Evolutionary conservation across 2,113 vertebrate genomes (phyloP), one percentile per base, ranked within the genome.

Genomic region (Dendrocopos noguchii): DNA sequence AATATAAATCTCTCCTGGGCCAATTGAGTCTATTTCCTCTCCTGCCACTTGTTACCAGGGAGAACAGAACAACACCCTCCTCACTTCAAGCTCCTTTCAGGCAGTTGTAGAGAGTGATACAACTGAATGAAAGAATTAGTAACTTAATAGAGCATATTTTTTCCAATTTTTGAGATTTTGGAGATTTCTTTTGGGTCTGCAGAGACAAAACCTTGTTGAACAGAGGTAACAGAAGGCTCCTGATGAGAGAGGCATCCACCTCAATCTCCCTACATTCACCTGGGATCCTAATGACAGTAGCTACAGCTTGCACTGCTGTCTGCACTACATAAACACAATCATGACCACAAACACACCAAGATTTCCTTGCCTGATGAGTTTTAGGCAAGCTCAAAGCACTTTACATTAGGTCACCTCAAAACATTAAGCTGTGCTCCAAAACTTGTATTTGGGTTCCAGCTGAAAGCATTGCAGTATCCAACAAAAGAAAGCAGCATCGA

Each of bases 311-410:
- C 42, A 10, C 17, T 18, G 47, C 25, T 77, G 34, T 25, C 57
- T 64, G 28, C 47, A 70, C 67, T 27, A 25, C 6, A 16, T 1
- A 33, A 66, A 53, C 59, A 18, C 2, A 1, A 1, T 2, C 29
- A 10, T 0, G 0, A 8, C 50, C 52, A 57, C 64, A 71, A 42
- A 80, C 0, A 2, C 4, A 53, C 4, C 60, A 63, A 65, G 16
- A 24, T 53, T 46, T 73, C 82, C 19, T 42, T 42, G 50, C 27
- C 17, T 33, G 13, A 59, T 7, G 6, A 68, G 78, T 84, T 78
- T 75, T 46, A 50, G 9, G 72, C 39, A 50, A 44, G 50, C 78
- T 68, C 68, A 65, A 80, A 57, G 29, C 20, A 68, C 36, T 34
- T 36, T 47, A 63, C 17, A 25, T 52, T 52, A 36, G 31, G 25